Conservation (phyloP, 2,888 invertebrate species). For the Arrhopalites spinosus region DNA sequence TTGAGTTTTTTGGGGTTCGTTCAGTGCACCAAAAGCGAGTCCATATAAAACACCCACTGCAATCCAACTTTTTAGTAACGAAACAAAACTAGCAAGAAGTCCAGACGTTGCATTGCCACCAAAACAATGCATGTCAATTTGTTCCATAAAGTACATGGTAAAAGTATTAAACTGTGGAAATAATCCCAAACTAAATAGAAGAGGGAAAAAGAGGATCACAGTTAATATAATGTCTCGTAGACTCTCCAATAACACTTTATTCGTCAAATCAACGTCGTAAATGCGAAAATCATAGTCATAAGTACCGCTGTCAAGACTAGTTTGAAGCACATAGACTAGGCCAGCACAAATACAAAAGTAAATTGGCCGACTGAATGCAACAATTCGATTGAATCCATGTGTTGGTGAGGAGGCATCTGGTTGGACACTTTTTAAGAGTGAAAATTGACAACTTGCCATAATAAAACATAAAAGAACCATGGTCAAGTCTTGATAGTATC, state of each 20-base stretch:
- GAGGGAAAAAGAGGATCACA: constrained; percentile 86
- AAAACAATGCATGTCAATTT: constrained; percentile 84
- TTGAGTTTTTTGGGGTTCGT: constrained; percentile 80
- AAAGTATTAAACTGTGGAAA: constrained; percentile 97
- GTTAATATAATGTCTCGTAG: constrained; percentile 76
- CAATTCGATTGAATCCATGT: constrained; percentile 94
- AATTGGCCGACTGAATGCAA: constrained; percentile 89
- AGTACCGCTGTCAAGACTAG: constrained; percentile 59
- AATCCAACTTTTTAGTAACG: constrained; percentile 77
- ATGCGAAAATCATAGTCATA: constrained; percentile 60
- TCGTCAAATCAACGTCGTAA: constrained; percentile 63
- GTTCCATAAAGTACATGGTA: constrained; percentile 93
- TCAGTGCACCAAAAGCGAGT: constrained; percentile 82
- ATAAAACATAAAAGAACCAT: constrained; percentile 95
- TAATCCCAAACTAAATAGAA: constrained; percentile 91
- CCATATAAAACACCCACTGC: constrained; percentile 82
- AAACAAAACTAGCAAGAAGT: constrained; percentile 80
- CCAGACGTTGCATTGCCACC: constrained; percentile 88
- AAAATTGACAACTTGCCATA: constrained; percentile 98
- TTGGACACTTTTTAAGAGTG: constrained; percentile 94
- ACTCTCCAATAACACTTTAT: constrained; percentile 68
- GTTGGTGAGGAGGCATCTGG: constrained; percentile 98
- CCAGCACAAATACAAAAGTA: constrained; percentile 84
- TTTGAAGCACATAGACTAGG: constrained; percentile 61
- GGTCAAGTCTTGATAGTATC: constrained; percentile 88